Evolutionary conservation across 2,797 vertebrate genomes (phyloP).

Genomic region (Thalassophryne amazonica): DNA sequence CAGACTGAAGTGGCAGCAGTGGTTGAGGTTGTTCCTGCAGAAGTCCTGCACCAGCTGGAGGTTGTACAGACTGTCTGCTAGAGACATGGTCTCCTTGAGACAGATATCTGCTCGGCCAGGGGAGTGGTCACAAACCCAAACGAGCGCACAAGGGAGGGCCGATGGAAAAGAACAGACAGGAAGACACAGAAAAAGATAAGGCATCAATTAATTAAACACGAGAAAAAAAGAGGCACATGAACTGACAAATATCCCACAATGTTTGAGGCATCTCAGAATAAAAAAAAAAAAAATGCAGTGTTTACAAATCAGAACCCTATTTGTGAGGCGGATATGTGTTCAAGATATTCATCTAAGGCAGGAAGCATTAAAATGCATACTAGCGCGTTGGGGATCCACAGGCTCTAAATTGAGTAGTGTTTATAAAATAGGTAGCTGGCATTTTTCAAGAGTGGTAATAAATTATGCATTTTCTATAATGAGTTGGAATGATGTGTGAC

Average conservation of each 20-base stretch:
- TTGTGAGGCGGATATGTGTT: no score
- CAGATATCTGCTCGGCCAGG: conserved; percentile 85
- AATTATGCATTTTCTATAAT: no score
- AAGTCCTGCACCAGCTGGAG: conserved; percentile 95
- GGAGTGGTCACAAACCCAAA: conserved; percentile 46
- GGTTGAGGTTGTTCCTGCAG: conserved; percentile 92
- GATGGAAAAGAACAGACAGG: conserved; percentile 41
- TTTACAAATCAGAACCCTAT: no score
- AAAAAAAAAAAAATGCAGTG: no score
- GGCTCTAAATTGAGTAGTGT: no score
- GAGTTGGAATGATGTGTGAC: no score
- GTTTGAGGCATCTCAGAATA: background rate
- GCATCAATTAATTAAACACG: conserved; percentile 35
- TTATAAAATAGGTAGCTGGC: no score
- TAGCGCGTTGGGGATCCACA: no score
- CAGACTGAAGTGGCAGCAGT: conserved; percentile 95
- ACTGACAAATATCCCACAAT: background rate
- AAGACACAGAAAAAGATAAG: conserved; percentile 58
- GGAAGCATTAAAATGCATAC: no score
- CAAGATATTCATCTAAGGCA: no score
- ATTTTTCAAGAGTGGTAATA: no score
- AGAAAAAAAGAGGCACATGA: conserved; percentile 10
- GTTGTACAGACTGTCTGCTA: conserved; percentile 97
- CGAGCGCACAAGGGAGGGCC: conserved; percentile 18
- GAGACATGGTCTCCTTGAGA: conserved; percentile 95